Conservation (phyloP, 2,797 vertebrate species). For the Austrolebias charrua region DNA sequence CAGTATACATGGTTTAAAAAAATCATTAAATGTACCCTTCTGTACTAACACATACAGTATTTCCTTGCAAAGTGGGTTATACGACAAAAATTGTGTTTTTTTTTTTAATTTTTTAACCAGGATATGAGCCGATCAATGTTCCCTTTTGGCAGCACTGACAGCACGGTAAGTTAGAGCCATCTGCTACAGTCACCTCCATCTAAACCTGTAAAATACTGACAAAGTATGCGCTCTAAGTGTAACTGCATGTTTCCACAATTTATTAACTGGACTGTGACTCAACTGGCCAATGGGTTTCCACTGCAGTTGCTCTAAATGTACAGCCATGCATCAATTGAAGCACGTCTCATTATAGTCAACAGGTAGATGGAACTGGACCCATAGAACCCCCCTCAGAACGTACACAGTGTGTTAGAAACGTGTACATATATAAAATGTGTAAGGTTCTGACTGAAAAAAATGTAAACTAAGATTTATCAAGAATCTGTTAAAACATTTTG, state of each 20-base stretch:
- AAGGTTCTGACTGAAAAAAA: too few relatives aligned
- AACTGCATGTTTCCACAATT: neutral
- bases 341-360: neutral
- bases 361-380: neutral
- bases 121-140: constrained; percentile 76
- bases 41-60: too few relatives aligned
- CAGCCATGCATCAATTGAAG: neutral
- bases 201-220: neutral
- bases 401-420: neutral
- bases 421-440: neutral
- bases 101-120: constrained; percentile 66
- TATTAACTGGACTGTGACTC: neutral
- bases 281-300: constrained; percentile 3
- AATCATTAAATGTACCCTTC: too few relatives aligned
- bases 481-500: too few relatives aligned
- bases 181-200: neutral
- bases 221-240: constrained; percentile 15
- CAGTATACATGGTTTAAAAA: too few relatives aligned
- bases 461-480: too few relatives aligned
- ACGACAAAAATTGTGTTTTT: constrained; percentile 32
- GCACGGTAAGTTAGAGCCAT: constrained; percentile 75
- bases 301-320: neutral
- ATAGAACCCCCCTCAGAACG: neutral
- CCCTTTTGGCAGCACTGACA: constrained; percentile 79
- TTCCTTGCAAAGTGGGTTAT: too few relatives aligned